Evolutionary conservation across 2,797 vertebrate species (phyloP).

Genomic region (Eurystomus glaucurus): DNA sequence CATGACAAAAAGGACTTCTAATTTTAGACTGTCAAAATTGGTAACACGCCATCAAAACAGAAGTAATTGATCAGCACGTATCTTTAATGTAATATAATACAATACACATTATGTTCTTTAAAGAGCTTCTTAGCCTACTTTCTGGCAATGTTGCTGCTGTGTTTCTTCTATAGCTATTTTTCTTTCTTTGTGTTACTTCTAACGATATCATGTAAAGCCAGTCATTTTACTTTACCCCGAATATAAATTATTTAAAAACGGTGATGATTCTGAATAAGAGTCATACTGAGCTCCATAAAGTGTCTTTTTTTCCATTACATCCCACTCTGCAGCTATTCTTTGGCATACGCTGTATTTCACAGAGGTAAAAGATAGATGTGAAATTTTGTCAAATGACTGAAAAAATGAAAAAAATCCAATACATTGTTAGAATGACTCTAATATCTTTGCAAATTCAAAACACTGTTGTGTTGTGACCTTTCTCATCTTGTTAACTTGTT

Average conservation of each 20-base stretch:
- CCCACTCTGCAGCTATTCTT: background rate
- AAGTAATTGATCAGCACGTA: background rate
- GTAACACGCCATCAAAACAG: background rate
- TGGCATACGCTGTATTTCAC: background rate
- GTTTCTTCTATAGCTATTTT: slow-evolving; percentile 49
- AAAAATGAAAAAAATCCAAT: background rate
- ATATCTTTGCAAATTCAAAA: background rate
- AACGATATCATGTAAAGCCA: slow-evolving; percentile 19
- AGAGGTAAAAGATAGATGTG: background rate
- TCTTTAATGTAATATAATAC: background rate
- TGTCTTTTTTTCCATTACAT: background rate
- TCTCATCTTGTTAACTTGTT: slow-evolving; percentile 18
- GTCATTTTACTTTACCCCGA: background rate
- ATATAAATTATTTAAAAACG: slow-evolving; percentile 28
- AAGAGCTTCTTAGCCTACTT: slow-evolving; percentile 28
- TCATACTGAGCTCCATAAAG: background rate
- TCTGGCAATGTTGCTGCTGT: background rate
- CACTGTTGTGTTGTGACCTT: background rate
- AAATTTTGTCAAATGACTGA: background rate
- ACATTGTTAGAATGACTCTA: background rate
- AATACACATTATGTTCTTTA: slow-evolving; percentile 27
- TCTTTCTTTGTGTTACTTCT: slow-evolving; percentile 41
- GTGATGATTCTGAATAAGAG: slow-evolving; percentile 9
- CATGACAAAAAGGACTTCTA: background rate
- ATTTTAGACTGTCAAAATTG: background rate